Percentiles rank a stretch among this genome's conserved stretches.
phyloP scores from a whole-genome alignment of 2,113 vertebrate species.

The human (Homo sapiens) region DNA sequence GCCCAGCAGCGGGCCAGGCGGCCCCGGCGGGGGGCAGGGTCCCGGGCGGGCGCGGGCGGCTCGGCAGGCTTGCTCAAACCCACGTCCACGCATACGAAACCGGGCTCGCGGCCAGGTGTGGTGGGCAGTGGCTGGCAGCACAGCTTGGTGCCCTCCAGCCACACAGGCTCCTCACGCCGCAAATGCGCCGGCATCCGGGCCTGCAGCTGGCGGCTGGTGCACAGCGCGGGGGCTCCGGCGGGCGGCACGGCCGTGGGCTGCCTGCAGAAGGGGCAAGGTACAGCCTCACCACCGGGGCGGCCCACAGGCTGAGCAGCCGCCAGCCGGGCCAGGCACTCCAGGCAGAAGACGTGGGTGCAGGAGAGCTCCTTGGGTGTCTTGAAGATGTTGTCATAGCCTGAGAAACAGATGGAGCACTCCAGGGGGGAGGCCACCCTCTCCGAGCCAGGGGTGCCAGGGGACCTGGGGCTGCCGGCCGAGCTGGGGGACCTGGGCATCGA shows the following conservation, averaged over 20 bases:
- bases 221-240: slow-evolving; percentile 89
- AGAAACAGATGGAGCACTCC: slow-evolving; percentile 98
- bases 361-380: slow-evolving; percentile 94
- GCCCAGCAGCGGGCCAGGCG: slow-evolving; percentile 77
- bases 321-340: slow-evolving; percentile 95
- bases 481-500: slow-evolving; percentile 49
- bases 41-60: rapidly evolving
- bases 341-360: slow-evolving; percentile 95
- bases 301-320: slow-evolving; percentile 83
- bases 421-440: slow-evolving; percentile 82
- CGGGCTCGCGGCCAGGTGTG: slow-evolving; percentile 36
- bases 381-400: slow-evolving; percentile 95
- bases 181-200: slow-evolving; percentile 89
- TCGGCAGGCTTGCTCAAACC: slow-evolving; percentile 85
- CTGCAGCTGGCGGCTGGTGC: slow-evolving; percentile 91
- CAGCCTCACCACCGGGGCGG: slow-evolving; percentile 77
- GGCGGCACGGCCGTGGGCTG: slow-evolving; percentile 88
- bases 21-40: not conserved
- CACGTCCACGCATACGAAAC: slow-evolving; percentile 92
- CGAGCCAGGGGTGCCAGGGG: slow-evolving; percentile 71
- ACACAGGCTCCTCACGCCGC: slow-evolving; percentile 88
- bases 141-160: slow-evolving; percentile 94
- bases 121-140: slow-evolving; percentile 85
- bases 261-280: slow-evolving; percentile 94
- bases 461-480: not conserved